phyloP scores from a whole-genome alignment of 2,888 invertebrate species.

The Laspeyria flexula region DNA sequence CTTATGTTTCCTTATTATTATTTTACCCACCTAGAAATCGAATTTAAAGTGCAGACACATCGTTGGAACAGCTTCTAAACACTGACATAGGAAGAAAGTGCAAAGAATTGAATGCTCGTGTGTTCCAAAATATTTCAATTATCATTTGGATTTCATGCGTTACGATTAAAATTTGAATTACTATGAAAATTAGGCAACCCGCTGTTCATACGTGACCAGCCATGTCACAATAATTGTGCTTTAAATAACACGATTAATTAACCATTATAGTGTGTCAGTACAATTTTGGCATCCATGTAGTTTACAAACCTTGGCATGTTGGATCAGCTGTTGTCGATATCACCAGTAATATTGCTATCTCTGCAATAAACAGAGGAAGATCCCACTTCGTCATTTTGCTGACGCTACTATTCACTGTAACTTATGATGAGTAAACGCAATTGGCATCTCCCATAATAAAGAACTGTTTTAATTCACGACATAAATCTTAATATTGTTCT shows the following conservation, averaged over 20 bases:
- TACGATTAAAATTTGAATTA: constrained; percentile 25
- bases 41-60: background rate
- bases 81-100: constrained; percentile 34
- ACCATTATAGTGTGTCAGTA: constrained; percentile 36
- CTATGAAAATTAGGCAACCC: constrained; percentile 25
- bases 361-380: constrained; percentile 53
- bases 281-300: constrained; percentile 44
- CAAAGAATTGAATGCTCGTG: constrained; percentile 29
- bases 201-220: constrained; percentile 20
- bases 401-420: constrained; percentile 46
- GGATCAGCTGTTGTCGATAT: constrained; percentile 35
- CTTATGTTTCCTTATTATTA: no score
- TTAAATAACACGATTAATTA: constrained; percentile 27
- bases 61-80: constrained; percentile 31
- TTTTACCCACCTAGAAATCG: no score
- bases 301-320: constrained; percentile 61
- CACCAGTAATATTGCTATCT: constrained; percentile 54
- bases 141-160: constrained; percentile 29
- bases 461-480: constrained; percentile 52
- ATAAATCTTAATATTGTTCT: constrained; percentile 55
- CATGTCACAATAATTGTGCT: constrained; percentile 23
- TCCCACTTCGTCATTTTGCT: constrained; percentile 63
- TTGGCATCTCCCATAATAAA: constrained; percentile 53
- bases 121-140: constrained; percentile 15
- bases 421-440: constrained; percentile 48